Evolutionary conservation across 1,140 invertebrate genomes (phyloP), one percentile per base, ranked within the genome.

Genomic region (Dryas iulia): DNA sequence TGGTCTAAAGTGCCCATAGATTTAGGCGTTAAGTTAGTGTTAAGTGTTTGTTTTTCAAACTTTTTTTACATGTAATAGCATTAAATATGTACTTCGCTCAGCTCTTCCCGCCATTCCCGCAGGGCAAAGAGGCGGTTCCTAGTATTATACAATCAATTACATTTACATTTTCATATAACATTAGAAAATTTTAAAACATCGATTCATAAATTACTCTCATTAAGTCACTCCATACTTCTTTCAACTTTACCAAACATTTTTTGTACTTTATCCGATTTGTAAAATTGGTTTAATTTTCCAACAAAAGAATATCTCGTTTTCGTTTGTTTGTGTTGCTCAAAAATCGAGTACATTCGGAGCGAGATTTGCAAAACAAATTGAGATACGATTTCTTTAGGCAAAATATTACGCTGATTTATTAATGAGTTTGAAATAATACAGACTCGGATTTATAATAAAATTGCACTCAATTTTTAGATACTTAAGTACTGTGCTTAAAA

Each of bases 331-430:
- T 47, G 39, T 47, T 47, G 18, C 39, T 47, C 10, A 47, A 47
- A 47, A 18, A 47, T 47, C 39, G 39, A 21, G 8, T 21, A 47
- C 18, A 47, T 47, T 47, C 21, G 7, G 39, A 47, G 14, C 14
- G 39, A 47, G 39, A 47, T 47, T 47, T 47, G 39, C 18, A 47
- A 47, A 18, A 47, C 39, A 47, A 47, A 47, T 47, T 47, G 39
- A 47, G 39, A 47, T 21, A 21, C 18, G 7, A 47, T 47, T 47
- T 47, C 39, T 21, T 47, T 47, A 47, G 18, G 39, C 39, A 21
- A 47, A 47, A 47, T 47, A 10, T 47, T 47, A n/a, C 18, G 14
- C 39, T 47, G 39, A 47, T 47, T 47, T 47, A 21, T 47, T 47
- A 47, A 47, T 47, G 39, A 47, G 18, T 47, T 47, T 47, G 4